Evolutionary conservation across 2,797 vertebrate species (phyloP), one percentile per base, ranked within the genome.

Genomic region (Botia almorhae): DNA sequence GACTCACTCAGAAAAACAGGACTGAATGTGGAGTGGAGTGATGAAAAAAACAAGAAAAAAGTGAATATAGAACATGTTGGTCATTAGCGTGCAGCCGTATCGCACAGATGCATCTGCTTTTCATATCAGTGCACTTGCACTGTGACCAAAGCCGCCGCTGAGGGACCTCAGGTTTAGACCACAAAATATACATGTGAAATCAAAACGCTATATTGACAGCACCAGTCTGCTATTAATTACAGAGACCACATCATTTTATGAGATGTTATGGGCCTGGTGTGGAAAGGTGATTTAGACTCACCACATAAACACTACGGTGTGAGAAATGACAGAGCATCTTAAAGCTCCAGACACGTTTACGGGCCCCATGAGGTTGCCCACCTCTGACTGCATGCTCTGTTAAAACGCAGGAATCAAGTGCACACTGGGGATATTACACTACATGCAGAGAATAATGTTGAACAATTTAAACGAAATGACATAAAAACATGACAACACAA

Each of bases 21-120:
- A 43, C 36, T 61, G 36, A 36, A 69, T 4, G 2, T 10, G 43
- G 60, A 55, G 48, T 33, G 16, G 56, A 36, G n/a, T 33, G 46
- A 29, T 6, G 21, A 43, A 55, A 76, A 19, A 29, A 26, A 39
- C 2, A 29, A 73, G 55, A 82, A 73, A 68, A 73, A 71, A 71
- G 71, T 16, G 12, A 29, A 56, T 17, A 19, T 50, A 48, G 6
- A 80, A 74, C 70, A 58, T 58, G 61, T 74, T 78, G 48, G 53
- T 68, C 68, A 60, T 83, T 80, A 81, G 46, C 13, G 60, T 80
- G 23, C 6, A 48, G 70, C 51, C 63, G 14, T 21, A 43, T 19
- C 13, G 86, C 85, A 85, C 69, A 1, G 69, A 73, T 21, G 74
- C 90, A 92, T 90, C 90, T 93, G 92, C 86, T 91, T 85, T 85